These are phyloP conservation scores for Scytalopus superciliaris DNA, from an alignment of 2,113 vertebrate species.

Conservation along the genomic window DNA sequence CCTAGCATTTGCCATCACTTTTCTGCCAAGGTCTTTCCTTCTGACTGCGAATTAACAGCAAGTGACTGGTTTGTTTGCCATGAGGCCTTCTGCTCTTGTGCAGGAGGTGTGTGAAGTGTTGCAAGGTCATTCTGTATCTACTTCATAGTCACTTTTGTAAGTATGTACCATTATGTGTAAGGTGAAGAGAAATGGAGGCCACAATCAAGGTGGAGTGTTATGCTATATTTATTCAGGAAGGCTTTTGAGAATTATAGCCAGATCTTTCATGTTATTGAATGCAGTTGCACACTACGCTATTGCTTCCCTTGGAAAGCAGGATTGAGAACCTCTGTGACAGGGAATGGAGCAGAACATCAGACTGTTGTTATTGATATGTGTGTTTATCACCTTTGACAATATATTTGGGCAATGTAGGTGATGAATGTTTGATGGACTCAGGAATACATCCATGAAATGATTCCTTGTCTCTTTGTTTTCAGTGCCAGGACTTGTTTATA, in stretches of 20 bases:
- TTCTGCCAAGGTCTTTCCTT: background rate
- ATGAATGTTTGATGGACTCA: background rate
- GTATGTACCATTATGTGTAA: background rate
- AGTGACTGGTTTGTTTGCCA: background rate
- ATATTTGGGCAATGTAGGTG: background rate
- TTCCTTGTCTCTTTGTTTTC: background rate
- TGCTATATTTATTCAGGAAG: background rate
- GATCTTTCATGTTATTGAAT: background rate
- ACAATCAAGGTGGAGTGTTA: background rate
- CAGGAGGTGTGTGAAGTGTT: background rate
- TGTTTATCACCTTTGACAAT: background rate
- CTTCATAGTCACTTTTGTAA: background rate
- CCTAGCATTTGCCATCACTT: background rate
- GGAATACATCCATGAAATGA: background rate
- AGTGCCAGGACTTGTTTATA: background rate
- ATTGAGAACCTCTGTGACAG: background rate
- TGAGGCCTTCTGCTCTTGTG: fast-evolving
- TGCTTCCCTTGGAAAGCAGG: background rate
- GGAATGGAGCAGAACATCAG: background rate
- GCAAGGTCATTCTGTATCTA: background rate
- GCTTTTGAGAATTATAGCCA: background rate
- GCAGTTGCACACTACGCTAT: fast-evolving
- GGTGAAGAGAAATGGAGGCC: background rate
- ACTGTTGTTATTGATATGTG: background rate
- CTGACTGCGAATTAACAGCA: background rate